Conservation (phyloP, 2,888 invertebrate species). For the Drosophila suboccidentalis region DNA sequence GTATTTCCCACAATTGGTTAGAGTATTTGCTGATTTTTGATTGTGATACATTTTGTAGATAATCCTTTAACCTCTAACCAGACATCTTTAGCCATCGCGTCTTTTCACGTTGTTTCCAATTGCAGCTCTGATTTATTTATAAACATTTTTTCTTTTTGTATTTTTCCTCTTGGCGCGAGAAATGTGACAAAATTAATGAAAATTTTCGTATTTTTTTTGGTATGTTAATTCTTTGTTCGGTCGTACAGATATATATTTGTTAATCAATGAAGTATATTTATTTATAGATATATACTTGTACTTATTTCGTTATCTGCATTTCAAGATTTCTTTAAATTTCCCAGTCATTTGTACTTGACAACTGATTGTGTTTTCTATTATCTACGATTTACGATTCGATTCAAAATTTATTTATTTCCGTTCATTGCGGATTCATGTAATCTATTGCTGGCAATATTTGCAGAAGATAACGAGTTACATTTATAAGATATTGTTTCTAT, state of each 20-base stretch:
- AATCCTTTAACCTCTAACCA: neutral
- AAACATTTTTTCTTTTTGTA: conserved; percentile 48
- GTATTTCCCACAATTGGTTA: conserved; percentile 42
- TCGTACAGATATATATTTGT: neutral
- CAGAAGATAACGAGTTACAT: neutral
- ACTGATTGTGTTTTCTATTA: conserved; percentile 14
- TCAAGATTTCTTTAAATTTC: conserved; percentile 3
- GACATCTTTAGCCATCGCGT: conserved; percentile 8
- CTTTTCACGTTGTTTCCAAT: conserved; percentile 55
- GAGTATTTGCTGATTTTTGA: neutral
- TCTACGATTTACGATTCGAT: neutral
- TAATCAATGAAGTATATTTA: conserved; percentile 21
- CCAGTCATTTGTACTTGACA: conserved; percentile 1
- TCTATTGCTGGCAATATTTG: conserved; percentile 9
- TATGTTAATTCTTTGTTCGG: neutral
- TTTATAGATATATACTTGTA: neutral
- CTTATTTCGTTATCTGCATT: conserved; percentile 7
- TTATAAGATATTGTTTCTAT: neutral
- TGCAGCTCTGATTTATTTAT: conserved; percentile 76
- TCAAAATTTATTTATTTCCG: conserved; percentile 22
- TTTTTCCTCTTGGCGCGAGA: conserved; percentile 17
- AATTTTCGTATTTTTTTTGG: neutral
- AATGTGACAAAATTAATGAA: conserved; percentile 24
- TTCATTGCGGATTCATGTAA: conserved; percentile 5
- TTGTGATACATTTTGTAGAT: conserved; percentile 3